A percentile compares a stretch with the other conserved stretches of the same genome.
phyloP scores from a whole-genome alignment of 2,113 vertebrate genomes.

The Misgurnus anguillicaudatus region DNA sequence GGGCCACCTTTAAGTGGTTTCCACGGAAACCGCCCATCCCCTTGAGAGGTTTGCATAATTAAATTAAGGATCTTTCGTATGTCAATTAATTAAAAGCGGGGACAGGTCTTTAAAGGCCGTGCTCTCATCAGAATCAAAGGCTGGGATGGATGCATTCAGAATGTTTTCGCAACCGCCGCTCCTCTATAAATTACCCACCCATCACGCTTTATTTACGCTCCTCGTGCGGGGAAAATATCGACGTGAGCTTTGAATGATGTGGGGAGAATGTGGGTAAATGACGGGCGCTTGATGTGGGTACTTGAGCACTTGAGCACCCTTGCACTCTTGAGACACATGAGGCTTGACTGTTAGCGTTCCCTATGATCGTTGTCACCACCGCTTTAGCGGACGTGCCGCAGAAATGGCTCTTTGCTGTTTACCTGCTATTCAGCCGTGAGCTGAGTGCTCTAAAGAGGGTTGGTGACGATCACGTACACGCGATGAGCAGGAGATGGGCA shows the following conservation, averaged over 20 bases:
- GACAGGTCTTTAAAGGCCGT: slow-evolving; percentile 61
- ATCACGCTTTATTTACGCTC: slow-evolving; percentile 38
- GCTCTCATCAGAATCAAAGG: slow-evolving; percentile 45
- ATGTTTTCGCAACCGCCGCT: slow-evolving; percentile 50
- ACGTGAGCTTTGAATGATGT: slow-evolving; percentile 45
- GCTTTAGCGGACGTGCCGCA: neutral
- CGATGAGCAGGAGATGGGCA: slow-evolving; percentile 44
- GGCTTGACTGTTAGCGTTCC: neutral
- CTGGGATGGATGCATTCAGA: slow-evolving; percentile 25
- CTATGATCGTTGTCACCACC: slow-evolving; percentile 8
- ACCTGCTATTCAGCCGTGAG: slow-evolving; percentile 20
- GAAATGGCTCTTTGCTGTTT: slow-evolving; percentile 15
- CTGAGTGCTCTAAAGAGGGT: slow-evolving; percentile 7
- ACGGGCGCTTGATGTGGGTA: slow-evolving; percentile 6
- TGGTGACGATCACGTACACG: slow-evolving; percentile 20
- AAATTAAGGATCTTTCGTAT: slow-evolving; percentile 81
- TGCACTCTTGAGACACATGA: neutral
- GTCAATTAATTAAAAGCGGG: slow-evolving; percentile 82
- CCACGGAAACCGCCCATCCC: slow-evolving; percentile 77
- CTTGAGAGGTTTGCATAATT: slow-evolving; percentile 79
- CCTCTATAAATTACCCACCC: slow-evolving; percentile 49
- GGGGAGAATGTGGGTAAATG: slow-evolving; percentile 24
- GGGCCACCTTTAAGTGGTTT: slow-evolving; percentile 78
- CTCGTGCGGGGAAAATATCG: slow-evolving; percentile 47
- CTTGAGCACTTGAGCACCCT: neutral